phyloP scores from a whole-genome alignment of 2,797 vertebrate species.

The Lacerta bilineata region DNA sequence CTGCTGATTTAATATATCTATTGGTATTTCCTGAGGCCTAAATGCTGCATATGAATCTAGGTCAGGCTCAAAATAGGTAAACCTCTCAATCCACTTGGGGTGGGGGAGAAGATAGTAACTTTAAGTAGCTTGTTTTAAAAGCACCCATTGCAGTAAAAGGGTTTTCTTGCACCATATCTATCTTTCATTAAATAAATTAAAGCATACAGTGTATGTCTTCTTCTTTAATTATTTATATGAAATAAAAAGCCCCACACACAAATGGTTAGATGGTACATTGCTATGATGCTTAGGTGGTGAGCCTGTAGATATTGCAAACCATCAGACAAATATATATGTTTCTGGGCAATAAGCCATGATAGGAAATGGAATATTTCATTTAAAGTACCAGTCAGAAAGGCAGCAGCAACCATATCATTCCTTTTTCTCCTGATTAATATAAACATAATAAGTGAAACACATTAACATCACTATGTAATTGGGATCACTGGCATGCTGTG shows the following conservation, averaged over 20 bases:
- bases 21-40: conserved; percentile 5
- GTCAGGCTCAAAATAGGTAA: conserved; percentile 27
- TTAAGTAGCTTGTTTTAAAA: conserved; percentile 40
- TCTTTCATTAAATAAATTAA: conserved; percentile 54
- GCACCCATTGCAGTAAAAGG: conserved; percentile 23
- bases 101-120: conserved; percentile 28
- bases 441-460: conserved; percentile 58
- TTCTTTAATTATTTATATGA: conserved; percentile 64
- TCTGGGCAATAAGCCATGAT: conserved; percentile 66
- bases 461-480: conserved; percentile 46
- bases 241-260: conserved; percentile 58
- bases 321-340: conserved; percentile 52
- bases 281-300: conserved; percentile 29
- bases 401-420: conserved; percentile 43
- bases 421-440: conserved; percentile 53
- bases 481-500: conserved; percentile 34
- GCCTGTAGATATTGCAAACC: conserved; percentile 50
- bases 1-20: conserved; percentile 16
- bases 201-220: conserved; percentile 10
- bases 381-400: conserved; percentile 61
- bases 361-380: conserved; percentile 68
- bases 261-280: conserved; percentile 55
- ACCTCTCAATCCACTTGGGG: neutral
- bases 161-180: conserved; percentile 47
- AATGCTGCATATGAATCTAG: conserved; percentile 15